Evolutionary conservation across 2,113 vertebrate species (phyloP).

Genomic region (Dasyprocta punctata): DNA sequence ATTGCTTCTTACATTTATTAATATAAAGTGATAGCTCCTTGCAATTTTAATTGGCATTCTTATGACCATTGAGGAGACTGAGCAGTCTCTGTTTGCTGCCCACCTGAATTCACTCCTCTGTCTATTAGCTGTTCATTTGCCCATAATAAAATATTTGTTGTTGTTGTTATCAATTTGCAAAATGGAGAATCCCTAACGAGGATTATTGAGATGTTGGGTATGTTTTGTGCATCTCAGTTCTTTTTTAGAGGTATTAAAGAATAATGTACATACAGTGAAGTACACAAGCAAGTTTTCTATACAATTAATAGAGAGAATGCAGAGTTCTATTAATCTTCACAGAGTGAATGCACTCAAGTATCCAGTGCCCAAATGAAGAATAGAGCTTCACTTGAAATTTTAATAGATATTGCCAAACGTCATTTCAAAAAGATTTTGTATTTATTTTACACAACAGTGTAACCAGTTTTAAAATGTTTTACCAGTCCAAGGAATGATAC

Average conservation of each 20-base stretch:
- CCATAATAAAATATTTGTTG: background rate
- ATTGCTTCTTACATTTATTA: background rate
- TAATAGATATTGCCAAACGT: background rate
- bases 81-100: background rate
- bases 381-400: background rate
- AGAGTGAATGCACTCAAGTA: background rate
- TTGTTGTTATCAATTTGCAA: background rate
- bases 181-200: background rate
- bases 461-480: background rate
- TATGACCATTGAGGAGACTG: background rate
- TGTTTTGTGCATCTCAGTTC: background rate
- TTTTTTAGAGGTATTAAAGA: background rate
- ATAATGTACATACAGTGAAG: background rate
- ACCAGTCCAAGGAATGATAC: background rate
- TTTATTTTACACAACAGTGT: background rate
- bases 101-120: background rate
- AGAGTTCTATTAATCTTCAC: background rate
- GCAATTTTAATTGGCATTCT: conserved; percentile 15
- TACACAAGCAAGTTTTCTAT: background rate
- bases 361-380: background rate
- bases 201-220: background rate
- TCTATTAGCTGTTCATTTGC: background rate
- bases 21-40: background rate
- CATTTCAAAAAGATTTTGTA: background rate
- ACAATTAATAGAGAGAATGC: background rate